These are phyloP conservation scores for Dichetophora obliterata DNA, from an alignment of 2,888 invertebrate genomes.

Conservation along the genomic window DNA sequence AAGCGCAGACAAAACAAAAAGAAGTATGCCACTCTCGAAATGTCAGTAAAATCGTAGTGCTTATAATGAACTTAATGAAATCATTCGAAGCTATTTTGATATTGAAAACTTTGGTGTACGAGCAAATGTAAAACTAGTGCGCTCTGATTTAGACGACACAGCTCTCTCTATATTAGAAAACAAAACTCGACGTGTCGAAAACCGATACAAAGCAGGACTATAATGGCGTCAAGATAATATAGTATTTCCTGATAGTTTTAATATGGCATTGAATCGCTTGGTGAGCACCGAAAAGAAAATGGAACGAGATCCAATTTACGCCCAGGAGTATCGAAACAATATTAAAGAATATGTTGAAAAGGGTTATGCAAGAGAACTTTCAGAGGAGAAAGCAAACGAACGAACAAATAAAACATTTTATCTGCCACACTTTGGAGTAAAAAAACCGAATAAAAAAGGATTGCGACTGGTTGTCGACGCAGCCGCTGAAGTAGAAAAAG, in stretches of 20 bases:
- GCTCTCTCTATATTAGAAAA: slow-evolving; percentile 17
- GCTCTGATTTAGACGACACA: slow-evolving; percentile 12
- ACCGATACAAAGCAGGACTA: slow-evolving; percentile 30
- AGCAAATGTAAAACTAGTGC: neutral
- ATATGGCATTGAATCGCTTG: slow-evolving; percentile 13
- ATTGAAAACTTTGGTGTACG: neutral
- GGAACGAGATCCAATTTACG: slow-evolving; percentile 24
- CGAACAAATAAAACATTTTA: neutral
- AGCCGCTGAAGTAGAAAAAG: neutral
- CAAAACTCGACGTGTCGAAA: slow-evolving; percentile 6
- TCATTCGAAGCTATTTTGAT: neutral
- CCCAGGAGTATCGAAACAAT: neutral
- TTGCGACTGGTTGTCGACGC: slow-evolving; percentile 4
- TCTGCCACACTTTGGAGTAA: neutral
- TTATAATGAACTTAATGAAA: neutral
- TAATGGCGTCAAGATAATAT: slow-evolving; percentile 24
- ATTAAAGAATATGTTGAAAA: neutral
- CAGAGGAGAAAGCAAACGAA: neutral
- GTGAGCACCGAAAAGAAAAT: slow-evolving; percentile 16
- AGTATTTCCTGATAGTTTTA: slow-evolving; percentile 36
- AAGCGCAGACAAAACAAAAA: neutral
- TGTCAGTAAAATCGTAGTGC: neutral
- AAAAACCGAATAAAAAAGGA: neutral
- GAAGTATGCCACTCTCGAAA: neutral
- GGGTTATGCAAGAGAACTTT: neutral